These are phyloP conservation scores for Rhagoletis zephyria DNA, from an alignment of 1,140 invertebrate species.

Conservation along the genomic window DNA sequence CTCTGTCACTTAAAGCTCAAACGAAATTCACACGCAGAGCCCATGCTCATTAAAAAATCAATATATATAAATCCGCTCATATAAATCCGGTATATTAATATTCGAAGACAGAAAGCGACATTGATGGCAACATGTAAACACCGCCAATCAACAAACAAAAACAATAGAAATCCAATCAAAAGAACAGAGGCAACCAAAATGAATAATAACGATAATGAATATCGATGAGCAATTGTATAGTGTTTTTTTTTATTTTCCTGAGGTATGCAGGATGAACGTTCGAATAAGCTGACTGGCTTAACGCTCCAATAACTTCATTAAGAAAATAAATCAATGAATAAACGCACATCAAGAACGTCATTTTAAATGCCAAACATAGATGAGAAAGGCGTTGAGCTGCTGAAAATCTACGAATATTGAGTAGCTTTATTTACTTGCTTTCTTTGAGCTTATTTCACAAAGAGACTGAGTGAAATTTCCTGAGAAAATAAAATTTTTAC, in stretches of 20 bases:
- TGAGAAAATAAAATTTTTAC: neutral
- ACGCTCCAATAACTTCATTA: neutral
- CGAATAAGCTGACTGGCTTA: neutral
- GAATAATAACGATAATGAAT: too few relatives aligned
- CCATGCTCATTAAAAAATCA: too few relatives aligned
- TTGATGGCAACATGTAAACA: neutral
- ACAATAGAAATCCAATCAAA: neutral
- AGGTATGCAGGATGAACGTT: neutral
- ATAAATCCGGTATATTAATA: neutral
- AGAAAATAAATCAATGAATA: neutral
- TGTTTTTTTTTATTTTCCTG: neutral
- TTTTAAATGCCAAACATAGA: neutral
- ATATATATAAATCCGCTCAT: neutral
- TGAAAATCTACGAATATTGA: slow-evolving; percentile 20
- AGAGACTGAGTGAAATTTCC: neutral
- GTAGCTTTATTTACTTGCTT: slow-evolving; percentile 13
- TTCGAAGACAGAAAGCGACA: neutral
- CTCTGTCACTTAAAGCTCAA: too few relatives aligned
- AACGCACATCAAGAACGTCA: neutral
- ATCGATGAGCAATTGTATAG: too few relatives aligned
- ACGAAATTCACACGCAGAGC: too few relatives aligned
- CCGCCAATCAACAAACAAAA: neutral
- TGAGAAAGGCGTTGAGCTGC: neutral
- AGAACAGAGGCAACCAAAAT: neutral
- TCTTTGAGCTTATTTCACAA: neutral